Percentiles rank a stretch among this genome's conserved stretches.
These are phyloP conservation scores for Lutjanus erythropterus DNA, from an alignment of 2,113 vertebrate species.

Conservation along the genomic window DNA sequence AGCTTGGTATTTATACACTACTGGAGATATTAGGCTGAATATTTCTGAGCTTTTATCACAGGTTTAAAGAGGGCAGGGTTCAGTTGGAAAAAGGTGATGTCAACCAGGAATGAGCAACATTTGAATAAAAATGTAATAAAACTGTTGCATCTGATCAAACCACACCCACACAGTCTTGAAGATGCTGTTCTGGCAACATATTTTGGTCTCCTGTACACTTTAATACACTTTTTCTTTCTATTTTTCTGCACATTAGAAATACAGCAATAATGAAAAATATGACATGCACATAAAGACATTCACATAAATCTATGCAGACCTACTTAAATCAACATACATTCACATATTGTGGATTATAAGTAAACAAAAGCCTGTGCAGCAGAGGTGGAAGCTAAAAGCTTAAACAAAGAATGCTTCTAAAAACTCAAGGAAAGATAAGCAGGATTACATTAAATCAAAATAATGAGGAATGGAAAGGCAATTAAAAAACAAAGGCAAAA, in stretches of 20 bases:
- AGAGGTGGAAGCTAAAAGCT: not conserved
- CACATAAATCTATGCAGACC: not conserved
- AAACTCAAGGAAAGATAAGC: slow-evolving; percentile 6
- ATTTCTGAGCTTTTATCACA: not conserved
- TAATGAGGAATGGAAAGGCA: slow-evolving; percentile 19
- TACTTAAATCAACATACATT: not conserved
- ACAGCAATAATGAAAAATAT: not conserved
- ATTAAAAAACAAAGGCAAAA: slow-evolving; percentile 25
- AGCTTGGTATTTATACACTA: too few relatives aligned
- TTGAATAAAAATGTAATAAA: not conserved
- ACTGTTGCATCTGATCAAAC: not conserved
- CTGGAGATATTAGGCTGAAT: too few relatives aligned
- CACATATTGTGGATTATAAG: not conserved
- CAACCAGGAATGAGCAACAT: not conserved
- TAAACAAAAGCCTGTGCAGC: slow-evolving; percentile 21
- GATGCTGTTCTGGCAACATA: too few relatives aligned
- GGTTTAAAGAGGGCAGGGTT: slow-evolving; percentile 2
- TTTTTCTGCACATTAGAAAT: not conserved
- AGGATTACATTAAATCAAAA: slow-evolving; percentile 29
- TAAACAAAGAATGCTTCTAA: not conserved
- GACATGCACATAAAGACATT: not conserved
- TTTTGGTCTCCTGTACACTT: not conserved
- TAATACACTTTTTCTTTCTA: not conserved
- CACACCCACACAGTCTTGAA: not conserved
- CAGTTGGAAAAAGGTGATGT: not conserved